These are phyloP conservation scores for Sepioteuthis lessoniana DNA, from an alignment of 2,888 invertebrate genomes.

Conservation along the genomic window DNA sequence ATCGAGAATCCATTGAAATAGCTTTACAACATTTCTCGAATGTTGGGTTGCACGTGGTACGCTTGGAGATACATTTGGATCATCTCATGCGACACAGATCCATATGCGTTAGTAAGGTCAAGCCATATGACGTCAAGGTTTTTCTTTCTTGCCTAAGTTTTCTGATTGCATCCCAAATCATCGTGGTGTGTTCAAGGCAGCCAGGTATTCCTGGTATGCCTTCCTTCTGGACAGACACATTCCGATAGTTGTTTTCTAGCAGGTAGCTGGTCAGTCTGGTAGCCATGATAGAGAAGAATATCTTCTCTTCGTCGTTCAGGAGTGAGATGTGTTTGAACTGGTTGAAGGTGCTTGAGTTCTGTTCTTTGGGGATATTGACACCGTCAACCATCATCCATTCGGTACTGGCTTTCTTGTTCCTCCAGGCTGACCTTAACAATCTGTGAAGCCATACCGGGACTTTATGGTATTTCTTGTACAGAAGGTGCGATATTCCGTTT, in stretches of 20 bases:
- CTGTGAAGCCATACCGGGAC: slow-evolving; percentile 38
- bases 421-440: slow-evolving; percentile 40
- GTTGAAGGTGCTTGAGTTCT: slow-evolving; percentile 50
- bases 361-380: slow-evolving; percentile 52
- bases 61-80: slow-evolving; percentile 36
- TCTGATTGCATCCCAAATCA: slow-evolving; percentile 51
- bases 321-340: slow-evolving; percentile 55
- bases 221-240: slow-evolving; percentile 48
- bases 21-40: slow-evolving; percentile 35
- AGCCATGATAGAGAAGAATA: slow-evolving; percentile 53
- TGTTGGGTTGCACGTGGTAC: slow-evolving; percentile 49
- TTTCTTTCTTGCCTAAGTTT: slow-evolving; percentile 50
- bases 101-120: slow-evolving; percentile 53
- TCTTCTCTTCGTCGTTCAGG: slow-evolving; percentile 54
- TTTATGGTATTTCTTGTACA: slow-evolving; percentile 50
- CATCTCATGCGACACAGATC: slow-evolving; percentile 48
- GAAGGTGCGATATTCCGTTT: neutral
- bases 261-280: slow-evolving; percentile 51
- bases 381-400: no score
- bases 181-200: neutral
- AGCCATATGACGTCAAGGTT: slow-evolving; percentile 52
- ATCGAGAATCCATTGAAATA: slow-evolving; percentile 46
- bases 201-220: slow-evolving; percentile 47
- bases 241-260: neutral
- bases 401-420: no score